Percentiles rank a stretch among this genome's conserved stretches.
These are phyloP conservation scores for Drosophila azteca DNA, from an alignment of 1,140 invertebrate genomes.

Conservation along the genomic window DNA sequence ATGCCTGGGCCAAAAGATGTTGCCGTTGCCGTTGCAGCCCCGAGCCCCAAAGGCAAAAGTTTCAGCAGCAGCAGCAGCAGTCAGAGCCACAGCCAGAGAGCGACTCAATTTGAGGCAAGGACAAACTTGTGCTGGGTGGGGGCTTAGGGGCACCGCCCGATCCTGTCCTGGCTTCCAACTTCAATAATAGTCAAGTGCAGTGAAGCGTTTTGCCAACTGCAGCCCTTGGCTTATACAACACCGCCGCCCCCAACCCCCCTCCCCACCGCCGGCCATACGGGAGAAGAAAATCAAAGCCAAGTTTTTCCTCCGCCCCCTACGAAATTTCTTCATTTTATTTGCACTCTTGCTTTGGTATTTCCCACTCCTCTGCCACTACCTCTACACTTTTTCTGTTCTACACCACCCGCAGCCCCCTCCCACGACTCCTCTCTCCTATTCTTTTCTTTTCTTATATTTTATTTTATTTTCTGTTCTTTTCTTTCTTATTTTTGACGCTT, in stretches of 20 bases:
- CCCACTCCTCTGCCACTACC: conserved; percentile 17
- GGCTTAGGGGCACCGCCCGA: conserved; percentile 4
- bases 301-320: conserved; percentile 3
- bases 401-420: not conserved
- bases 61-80: conserved; percentile 44
- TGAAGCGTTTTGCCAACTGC: conserved; percentile 76
- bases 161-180: conserved; percentile 58
- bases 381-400: too few relatives aligned
- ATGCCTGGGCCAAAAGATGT: conserved; percentile 62
- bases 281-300: conserved; percentile 48
- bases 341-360: conserved; percentile 68
- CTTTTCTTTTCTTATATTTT: conserved; percentile 2
- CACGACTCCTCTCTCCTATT: not conserved
- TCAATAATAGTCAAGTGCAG: conserved; percentile 82
- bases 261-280: not conserved
- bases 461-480: conserved; percentile 26
- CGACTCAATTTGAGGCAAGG: conserved; percentile 60
- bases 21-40: conserved; percentile 35
- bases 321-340: conserved; percentile 64
- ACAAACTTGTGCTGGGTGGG: conserved; percentile 55
- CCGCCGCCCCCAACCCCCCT: not conserved
- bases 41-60: conserved; percentile 70
- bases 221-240: conserved; percentile 7
- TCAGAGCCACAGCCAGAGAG: conserved; percentile 4
- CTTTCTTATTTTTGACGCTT: conserved; percentile 33